Evolutionary conservation across 2,113 vertebrate genomes (phyloP), one percentile per base, ranked within the genome.

Genomic region (Neolamprologus variostigma): DNA sequence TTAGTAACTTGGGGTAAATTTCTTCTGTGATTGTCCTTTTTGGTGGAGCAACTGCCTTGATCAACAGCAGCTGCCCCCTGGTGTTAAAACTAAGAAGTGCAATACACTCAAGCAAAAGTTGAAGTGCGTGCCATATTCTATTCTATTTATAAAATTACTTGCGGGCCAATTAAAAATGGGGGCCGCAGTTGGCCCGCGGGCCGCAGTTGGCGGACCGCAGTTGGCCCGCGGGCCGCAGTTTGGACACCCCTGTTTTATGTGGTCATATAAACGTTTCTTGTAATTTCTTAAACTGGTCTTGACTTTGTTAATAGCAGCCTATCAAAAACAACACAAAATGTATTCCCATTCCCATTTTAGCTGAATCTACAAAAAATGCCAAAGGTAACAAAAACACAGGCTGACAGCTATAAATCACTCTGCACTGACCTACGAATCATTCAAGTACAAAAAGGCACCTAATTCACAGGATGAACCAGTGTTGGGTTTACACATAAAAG

Each of bases 401-500:
- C 13, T 71, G 66, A 42, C 66, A 71, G 13, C 37, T 42, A 23
- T 42, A 71, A 71, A 71, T 71, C 66, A 42, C 66, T 71, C n/a
- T 42, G 37, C 66, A 26, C n/a, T 9, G 37, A 23, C 21, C 66
- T 42, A 71, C 26, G 37, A 42, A 26, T 9, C 66, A 71, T 42
- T 42, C n/a, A 42, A 71, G 37, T 14, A 42, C 66, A 42, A 71
- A 71, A 71, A 23, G 66, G 37, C n/a, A 42, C 12, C 66, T 71
- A 23, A 42, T 9, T 16, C 37, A 42, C 21, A 42, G 37, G 66
- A 26, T 9, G 66, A 26, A 71, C n/a, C 35, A 71, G n/a, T 42
- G 37, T 23, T 26, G 66, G 21, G 66, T 42, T 40, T 21, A 42
- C 19, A 23, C 37, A 23, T 42, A 16, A 71, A 40, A 42, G 8